phyloP scores from a whole-genome alignment of 1,140 invertebrate species.

The Coenobita brevimanus region DNA sequence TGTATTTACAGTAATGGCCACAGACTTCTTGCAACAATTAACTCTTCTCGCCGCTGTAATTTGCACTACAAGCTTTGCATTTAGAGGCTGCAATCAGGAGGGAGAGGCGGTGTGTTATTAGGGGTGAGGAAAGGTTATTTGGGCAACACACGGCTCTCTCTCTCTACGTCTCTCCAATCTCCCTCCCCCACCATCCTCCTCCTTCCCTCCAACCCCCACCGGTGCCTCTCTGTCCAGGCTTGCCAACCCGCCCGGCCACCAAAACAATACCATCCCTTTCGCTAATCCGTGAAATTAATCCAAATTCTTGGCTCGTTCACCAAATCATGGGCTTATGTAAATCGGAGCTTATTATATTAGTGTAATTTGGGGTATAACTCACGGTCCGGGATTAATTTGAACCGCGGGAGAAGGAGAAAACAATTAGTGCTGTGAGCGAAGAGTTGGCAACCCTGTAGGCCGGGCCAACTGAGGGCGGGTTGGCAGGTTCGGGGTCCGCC shows the following conservation, averaged over 20 bases:
- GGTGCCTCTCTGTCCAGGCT: not conserved
- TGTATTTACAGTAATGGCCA: slow-evolving; percentile 17
- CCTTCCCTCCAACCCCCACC: too few relatives aligned
- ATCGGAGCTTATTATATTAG: too few relatives aligned
- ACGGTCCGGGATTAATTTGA: too few relatives aligned
- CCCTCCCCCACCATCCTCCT: not conserved
- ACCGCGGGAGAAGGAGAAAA: too few relatives aligned
- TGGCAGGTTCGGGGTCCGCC: not conserved
- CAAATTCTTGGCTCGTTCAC: too few relatives aligned
- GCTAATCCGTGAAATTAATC: not conserved
- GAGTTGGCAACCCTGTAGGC: not conserved
- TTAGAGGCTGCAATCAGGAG: slow-evolving; percentile 13
- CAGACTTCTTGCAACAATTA: slow-evolving; percentile 1
- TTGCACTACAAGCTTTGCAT: slow-evolving; percentile 52
- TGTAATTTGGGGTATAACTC: too few relatives aligned
- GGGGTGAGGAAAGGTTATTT: not conserved
- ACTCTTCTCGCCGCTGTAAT: slow-evolving; percentile 34
- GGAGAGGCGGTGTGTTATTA: not conserved
- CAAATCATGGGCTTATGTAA: too few relatives aligned
- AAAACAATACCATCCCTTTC: not conserved
- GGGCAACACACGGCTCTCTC: not conserved
- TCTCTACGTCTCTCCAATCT: not conserved
- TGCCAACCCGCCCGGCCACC: not conserved
- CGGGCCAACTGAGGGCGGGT: not conserved
- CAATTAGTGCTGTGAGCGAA: not conserved